A percentile compares a stretch with the other conserved stretches of the same genome.
phyloP scores from a whole-genome alignment of 2,888 invertebrate species.

The Charanyca ferruginea region DNA sequence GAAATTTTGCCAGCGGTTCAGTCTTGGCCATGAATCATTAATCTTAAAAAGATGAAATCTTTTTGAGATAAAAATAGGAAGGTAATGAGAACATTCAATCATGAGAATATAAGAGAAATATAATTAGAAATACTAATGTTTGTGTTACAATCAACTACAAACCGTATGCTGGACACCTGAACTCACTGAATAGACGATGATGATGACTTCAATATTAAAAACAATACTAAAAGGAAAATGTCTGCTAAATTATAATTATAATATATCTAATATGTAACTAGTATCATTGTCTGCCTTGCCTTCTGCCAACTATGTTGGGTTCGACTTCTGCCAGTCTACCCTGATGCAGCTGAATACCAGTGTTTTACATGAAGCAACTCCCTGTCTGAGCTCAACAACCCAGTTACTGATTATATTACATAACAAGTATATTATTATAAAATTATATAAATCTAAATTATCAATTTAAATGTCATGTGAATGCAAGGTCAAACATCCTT shows the following conservation, averaged over 20 bases:
- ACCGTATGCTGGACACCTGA: background rate
- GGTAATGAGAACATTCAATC: slow-evolving; percentile 4
- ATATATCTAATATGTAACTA: background rate
- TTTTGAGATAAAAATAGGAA: slow-evolving; percentile 71
- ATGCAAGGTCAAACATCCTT: slow-evolving; percentile 36
- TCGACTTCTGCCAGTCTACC: too few relatives aligned
- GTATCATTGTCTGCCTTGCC: too few relatives aligned
- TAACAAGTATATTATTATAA: slow-evolving; percentile 5
- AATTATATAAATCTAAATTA: slow-evolving; percentile 33
- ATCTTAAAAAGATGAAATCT: slow-evolving; percentile 69
- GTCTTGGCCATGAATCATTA: slow-evolving; percentile 76
- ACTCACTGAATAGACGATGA: background rate
- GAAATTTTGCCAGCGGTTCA: slow-evolving; percentile 77
- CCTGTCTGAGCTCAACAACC: too few relatives aligned
- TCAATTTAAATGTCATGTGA: slow-evolving; percentile 42
- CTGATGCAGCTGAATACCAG: too few relatives aligned
- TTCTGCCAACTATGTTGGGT: too few relatives aligned
- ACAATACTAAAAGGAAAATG: too few relatives aligned
- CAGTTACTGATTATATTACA: too few relatives aligned
- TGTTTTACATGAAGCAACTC: too few relatives aligned
- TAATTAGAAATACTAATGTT: background rate
- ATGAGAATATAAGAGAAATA: background rate
- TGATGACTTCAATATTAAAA: background rate
- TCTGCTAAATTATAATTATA: too few relatives aligned
- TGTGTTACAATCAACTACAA: background rate